Conservation (phyloP, 2,113 vertebrate species). For the Nycticorax nycticorax region DNA sequence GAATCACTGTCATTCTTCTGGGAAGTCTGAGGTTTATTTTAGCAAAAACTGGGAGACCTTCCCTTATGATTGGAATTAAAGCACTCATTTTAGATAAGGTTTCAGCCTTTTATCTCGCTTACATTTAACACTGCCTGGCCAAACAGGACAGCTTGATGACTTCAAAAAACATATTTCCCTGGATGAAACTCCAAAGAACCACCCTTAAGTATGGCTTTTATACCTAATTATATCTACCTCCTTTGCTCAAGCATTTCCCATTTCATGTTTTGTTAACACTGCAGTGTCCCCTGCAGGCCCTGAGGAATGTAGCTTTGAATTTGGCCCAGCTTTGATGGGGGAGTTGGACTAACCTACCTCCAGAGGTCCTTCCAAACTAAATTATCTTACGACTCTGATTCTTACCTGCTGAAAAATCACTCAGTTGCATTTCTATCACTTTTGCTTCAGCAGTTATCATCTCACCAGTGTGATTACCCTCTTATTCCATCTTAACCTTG, state of each 20-base stretch:
- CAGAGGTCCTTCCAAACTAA: conserved; percentile 46
- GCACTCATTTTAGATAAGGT: neutral
- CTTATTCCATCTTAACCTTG: conserved; percentile 45
- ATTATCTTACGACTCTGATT: neutral
- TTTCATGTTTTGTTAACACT: neutral
- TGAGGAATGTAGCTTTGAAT: neutral
- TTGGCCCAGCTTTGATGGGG: neutral
- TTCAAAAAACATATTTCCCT: neutral
- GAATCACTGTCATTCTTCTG: neutral
- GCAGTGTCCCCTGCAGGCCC: neutral
- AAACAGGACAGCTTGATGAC: neutral
- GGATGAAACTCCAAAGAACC: neutral
- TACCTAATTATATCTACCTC: neutral
- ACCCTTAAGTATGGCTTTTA: neutral
- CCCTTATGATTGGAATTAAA: neutral
- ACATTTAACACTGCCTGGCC: neutral
- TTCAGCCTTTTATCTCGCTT: neutral
- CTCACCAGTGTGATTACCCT: neutral
- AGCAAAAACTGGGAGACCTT: neutral
- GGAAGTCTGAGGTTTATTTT: neutral
- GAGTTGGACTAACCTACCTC: neutral
- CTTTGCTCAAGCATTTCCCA: neutral
- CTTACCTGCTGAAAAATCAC: neutral
- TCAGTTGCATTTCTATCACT: neutral
- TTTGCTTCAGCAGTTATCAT: neutral